These are phyloP conservation scores for Poecilia wingei DNA, from an alignment of 2,797 vertebrate species.

Conservation along the genomic window DNA sequence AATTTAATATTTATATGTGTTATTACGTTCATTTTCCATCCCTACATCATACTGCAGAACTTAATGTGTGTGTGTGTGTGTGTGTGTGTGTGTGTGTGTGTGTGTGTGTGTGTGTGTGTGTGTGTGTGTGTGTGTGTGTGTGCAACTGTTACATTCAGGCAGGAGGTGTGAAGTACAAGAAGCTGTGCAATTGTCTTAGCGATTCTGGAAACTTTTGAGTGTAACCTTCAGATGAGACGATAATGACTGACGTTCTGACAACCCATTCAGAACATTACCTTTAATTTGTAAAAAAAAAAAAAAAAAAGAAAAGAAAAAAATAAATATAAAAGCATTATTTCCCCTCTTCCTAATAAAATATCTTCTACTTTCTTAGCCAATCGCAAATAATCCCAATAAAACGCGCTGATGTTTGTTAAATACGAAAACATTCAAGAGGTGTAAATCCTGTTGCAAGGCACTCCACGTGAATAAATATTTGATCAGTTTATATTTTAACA, in stretches of 20 bases:
- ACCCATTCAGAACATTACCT: not conserved
- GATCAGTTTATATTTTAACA: not conserved
- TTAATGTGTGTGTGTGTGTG: not conserved
- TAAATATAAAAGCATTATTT: not conserved
- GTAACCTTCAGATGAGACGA: conserved; percentile 35
- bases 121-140: not conserved
- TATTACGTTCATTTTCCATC: conserved; percentile 13
- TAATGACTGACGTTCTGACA: conserved; percentile 27
- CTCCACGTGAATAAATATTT: not conserved
- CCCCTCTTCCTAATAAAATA: not conserved
- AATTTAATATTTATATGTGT: not conserved
- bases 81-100: not conserved
- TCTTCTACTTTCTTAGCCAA: not conserved
- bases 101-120: too few relatives aligned
- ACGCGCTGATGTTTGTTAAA: not conserved
- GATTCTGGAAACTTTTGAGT: conserved; percentile 53
- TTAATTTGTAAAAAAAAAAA: not conserved
- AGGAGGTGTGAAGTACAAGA: conserved; percentile 54
- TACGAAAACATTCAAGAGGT: not conserved
- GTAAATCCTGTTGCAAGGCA: not conserved
- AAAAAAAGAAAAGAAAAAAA: not conserved
- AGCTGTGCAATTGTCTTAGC: conserved; percentile 23
- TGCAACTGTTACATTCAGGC: conserved; percentile 68
- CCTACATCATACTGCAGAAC: conserved; percentile 19
- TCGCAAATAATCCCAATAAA: not conserved